Evolutionary conservation across 2,888 invertebrate genomes (phyloP).

Genomic region (Dioctria rufipes): DNA sequence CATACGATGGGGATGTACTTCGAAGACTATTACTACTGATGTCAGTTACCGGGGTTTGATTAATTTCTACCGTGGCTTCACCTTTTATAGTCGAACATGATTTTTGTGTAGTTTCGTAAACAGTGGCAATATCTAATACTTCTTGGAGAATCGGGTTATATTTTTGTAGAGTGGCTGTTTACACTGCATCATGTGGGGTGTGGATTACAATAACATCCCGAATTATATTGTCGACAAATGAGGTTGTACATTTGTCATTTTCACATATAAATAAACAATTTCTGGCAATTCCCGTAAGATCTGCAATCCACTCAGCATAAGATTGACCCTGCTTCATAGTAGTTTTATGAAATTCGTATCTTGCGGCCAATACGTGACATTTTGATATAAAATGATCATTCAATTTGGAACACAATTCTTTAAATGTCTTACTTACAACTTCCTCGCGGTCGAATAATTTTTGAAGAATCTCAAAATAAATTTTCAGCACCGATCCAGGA

Average conservation of each 20-base stretch:
- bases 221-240: constrained; percentile 53
- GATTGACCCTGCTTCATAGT: not conserved
- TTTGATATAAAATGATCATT: constrained; percentile 42
- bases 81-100: too few species aligned
- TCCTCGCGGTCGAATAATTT: constrained; percentile 16
- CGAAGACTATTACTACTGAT: too few species aligned
- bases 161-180: not conserved
- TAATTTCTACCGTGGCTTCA: too few species aligned
- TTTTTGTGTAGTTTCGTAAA: too few species aligned
- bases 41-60: too few species aligned
- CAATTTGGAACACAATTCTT: not conserved
- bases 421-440: constrained; percentile 16
- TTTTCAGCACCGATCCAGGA: not conserved
- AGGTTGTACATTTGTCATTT: constrained; percentile 25
- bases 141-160: not conserved
- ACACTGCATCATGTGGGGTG: constrained; percentile 51
- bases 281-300: constrained; percentile 69
- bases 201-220: constrained; percentile 52
- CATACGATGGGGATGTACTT: too few species aligned
- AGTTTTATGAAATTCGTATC: not conserved
- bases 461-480: not conserved
- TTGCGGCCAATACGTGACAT: constrained; percentile 24
- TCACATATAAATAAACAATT: constrained; percentile 68
- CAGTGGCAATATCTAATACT: too few species aligned
- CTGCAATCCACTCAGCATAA: constrained; percentile 8